Base-by-base conservation (phyloP, 2,888 invertebrate genomes). In the Drosophila paucipuncta region DNA sequence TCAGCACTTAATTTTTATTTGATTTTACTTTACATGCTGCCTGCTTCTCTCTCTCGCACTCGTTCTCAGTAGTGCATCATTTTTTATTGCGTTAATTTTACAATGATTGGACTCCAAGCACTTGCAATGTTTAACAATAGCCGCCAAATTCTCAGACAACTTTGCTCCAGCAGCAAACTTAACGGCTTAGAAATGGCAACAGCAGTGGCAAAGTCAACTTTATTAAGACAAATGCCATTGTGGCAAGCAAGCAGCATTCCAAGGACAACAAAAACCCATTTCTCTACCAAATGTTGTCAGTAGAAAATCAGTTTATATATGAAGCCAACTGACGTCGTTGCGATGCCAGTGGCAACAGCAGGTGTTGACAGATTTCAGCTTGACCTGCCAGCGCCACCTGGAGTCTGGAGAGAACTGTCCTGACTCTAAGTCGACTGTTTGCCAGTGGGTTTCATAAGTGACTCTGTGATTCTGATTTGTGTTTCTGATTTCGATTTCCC, bases 1-100 rank as follows among this genome's bases (percentile, higher is more conserved):
- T 87, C 89, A 88, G 89, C 88, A 89, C 78, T 88, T 88, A 75
- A 87, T 85, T 89, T 86, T 87, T 85, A 88, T 87, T 84, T 88
- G 86, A 84, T 80, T 86, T 81, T 79, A 69, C 82, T 79, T 73
- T 66, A 73, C 68, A 81, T 79, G 54, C 61, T 59, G 55, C 33
- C 68, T 61, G 53, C 70, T 65, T 39, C 50, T 22, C n/a, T 47
- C 22, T 37, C 4, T 53, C 22, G 16, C 54, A 7, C 10, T 59
- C 43, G 25, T 25, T 35, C 16, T 35, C 41, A 60, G 50, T 47
- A 75, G 78, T 80, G 74, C 73, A 70, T 84, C 74, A 84, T 74
- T 84, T 82, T 85, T 81, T 83, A 86, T 73, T 77, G 83, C 83
- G 68, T 88, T 86, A 81, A 86, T 88, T 86, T 83, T 65, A 85